Evolutionary conservation across 2,113 vertebrate species (phyloP).

Genomic region (Tragelaphus strepsiceros): DNA sequence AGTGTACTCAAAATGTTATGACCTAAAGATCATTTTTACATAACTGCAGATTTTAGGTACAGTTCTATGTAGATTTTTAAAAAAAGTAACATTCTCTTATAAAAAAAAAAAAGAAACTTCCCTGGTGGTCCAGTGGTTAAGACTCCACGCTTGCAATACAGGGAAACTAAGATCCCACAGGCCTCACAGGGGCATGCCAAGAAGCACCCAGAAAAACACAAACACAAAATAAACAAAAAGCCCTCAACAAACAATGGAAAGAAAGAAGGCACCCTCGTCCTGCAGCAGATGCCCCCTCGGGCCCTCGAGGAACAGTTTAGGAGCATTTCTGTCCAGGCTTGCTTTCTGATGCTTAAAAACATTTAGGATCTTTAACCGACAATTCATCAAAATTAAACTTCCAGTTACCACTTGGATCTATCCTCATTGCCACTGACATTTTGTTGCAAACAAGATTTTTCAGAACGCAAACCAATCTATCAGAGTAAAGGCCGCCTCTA

Average conservation of each 20-base stretch:
- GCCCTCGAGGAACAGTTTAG: not conserved
- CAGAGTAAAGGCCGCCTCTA: not conserved
- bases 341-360: not conserved
- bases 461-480: conserved; percentile 32
- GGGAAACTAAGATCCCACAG: not conserved
- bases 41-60: not conserved
- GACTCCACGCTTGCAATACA: not conserved
- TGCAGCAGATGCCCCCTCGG: not conserved
- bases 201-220: not conserved
- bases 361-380: not conserved
- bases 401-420: not conserved
- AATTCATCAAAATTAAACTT: conserved; percentile 41
- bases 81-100: not conserved
- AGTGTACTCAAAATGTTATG: not conserved
- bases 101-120: not conserved
- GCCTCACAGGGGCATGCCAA: not conserved
- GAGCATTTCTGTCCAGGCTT: not conserved
- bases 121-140: not conserved
- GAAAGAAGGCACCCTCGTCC: not conserved
- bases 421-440: conserved; percentile 32
- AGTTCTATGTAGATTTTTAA: not conserved
- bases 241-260: not conserved
- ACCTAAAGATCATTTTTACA: not conserved
- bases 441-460: conserved; percentile 28
- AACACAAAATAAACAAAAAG: not conserved